phyloP scores from a whole-genome alignment of 2,113 vertebrate species.

The Apodemus sylvaticus region DNA sequence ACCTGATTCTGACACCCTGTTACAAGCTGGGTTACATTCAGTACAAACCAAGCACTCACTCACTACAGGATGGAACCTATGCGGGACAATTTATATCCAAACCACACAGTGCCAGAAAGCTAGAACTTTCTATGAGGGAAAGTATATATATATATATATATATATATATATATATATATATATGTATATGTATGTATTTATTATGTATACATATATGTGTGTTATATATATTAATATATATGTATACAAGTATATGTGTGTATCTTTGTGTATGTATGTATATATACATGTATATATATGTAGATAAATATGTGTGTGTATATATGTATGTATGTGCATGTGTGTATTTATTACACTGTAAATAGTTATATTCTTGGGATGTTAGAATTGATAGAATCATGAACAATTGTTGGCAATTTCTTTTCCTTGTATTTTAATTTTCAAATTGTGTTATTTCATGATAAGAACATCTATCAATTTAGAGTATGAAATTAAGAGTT shows the following conservation, averaged over 20 bases:
- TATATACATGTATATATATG: background rate
- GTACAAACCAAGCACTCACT: too few relatives aligned
- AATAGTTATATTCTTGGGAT: background rate
- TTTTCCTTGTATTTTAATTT: slow-evolving; percentile 31
- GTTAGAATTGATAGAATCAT: background rate
- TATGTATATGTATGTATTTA: background rate
- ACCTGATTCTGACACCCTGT: background rate
- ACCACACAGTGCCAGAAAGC: background rate
- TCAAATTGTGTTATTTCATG: background rate
- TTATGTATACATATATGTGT: background rate
- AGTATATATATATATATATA: background rate
- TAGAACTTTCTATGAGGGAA: background rate
- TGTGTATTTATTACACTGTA: background rate
- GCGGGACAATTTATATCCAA: background rate
- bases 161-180: background rate
- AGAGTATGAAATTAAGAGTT: background rate
- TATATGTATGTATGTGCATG: background rate
- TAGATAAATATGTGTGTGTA: background rate
- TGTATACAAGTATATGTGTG: background rate
- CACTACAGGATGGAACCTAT: background rate
- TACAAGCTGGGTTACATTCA: background rate
- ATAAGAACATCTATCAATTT: background rate
- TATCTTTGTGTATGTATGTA: background rate
- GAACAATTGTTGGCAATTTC: background rate
- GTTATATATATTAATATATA: too few relatives aligned